Conservation (phyloP, 2,888 invertebrate genomes). For the Octodonta nipae region DNA sequence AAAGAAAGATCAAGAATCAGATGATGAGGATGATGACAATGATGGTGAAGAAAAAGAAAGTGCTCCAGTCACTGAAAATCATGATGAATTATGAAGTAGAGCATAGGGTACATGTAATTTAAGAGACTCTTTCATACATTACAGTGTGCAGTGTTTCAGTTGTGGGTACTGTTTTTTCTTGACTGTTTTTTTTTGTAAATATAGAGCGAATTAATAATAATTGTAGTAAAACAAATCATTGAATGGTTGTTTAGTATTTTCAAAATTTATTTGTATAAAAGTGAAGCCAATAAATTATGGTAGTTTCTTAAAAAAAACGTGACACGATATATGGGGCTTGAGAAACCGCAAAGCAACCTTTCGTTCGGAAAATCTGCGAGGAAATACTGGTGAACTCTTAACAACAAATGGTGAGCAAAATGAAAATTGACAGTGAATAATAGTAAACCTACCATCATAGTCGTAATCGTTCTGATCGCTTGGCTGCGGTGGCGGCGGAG, state of each 20-base stretch:
- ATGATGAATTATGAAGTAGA: slow-evolving; percentile 46
- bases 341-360: too few relatives aligned
- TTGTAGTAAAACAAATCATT: slow-evolving; percentile 29
- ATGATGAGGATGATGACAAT: slow-evolving; percentile 54
- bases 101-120: slow-evolving; percentile 19
- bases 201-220: slow-evolving; percentile 25
- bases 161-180: slow-evolving; percentile 33
- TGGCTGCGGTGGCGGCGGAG: slow-evolving; percentile 14
- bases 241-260: slow-evolving; percentile 17
- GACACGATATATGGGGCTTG: too few relatives aligned
- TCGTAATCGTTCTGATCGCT: slow-evolving; percentile 40
- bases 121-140: slow-evolving; percentile 32
- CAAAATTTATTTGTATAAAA: slow-evolving; percentile 23
- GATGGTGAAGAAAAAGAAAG: slow-evolving; percentile 49
- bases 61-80: slow-evolving; percentile 38
- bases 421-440: too few relatives aligned
- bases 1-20: slow-evolving; percentile 55
- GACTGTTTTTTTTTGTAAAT: slow-evolving; percentile 35
- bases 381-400: too few relatives aligned
- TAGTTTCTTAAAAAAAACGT: background rate
- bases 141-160: slow-evolving; percentile 33
- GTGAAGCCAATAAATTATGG: too few relatives aligned
- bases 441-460: slow-evolving; percentile 50
- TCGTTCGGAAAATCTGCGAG: too few relatives aligned
- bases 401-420: too few relatives aligned